Evolutionary conservation across 2,888 invertebrate genomes (phyloP).

Genomic region (Tetanocera ferruginea): DNA sequence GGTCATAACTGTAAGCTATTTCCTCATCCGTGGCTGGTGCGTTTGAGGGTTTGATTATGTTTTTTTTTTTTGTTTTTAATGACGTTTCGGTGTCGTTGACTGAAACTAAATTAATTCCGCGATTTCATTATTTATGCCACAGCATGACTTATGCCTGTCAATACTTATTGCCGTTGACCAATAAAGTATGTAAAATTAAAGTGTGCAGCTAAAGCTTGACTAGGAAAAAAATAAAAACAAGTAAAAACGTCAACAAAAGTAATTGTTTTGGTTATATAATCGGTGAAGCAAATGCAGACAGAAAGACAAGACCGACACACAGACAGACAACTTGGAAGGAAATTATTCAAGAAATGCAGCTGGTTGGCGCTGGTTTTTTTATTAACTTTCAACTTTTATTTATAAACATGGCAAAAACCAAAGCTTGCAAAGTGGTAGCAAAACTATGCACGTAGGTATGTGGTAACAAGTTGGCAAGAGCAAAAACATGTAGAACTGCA

Average conservation of each 20-base stretch:
- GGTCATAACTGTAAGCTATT: slow-evolving; percentile 7
- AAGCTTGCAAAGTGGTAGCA: not conserved
- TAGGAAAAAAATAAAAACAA: not conserved
- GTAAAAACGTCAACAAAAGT: not conserved
- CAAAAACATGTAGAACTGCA: slow-evolving; percentile 13
- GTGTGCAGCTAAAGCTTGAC: not conserved
- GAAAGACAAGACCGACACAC: too few relatives aligned
- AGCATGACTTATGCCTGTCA: not conserved
- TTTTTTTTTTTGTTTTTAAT: not conserved
- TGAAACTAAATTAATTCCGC: slow-evolving; percentile 15
- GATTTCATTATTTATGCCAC: not conserved
- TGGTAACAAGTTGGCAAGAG: slow-evolving; percentile 15
- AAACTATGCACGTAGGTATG: not conserved
- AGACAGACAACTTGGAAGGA: too few relatives aligned
- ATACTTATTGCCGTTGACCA: not conserved
- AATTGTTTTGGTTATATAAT: slow-evolving; percentile 5
- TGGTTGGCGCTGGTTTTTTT: not conserved
- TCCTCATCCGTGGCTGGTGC: slow-evolving; percentile 9
- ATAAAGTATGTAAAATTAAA: not conserved
- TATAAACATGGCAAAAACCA: slow-evolving; percentile 1
- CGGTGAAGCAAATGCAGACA: slow-evolving; percentile 8
- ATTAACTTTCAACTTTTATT: not conserved
- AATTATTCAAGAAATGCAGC: not conserved
- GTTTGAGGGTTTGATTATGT: not conserved
- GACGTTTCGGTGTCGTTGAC: not conserved